Evolutionary conservation across 2,888 invertebrate genomes (phyloP), one percentile per base, ranked within the genome.

Genomic region (Zaprionus bogoriensis): DNA sequence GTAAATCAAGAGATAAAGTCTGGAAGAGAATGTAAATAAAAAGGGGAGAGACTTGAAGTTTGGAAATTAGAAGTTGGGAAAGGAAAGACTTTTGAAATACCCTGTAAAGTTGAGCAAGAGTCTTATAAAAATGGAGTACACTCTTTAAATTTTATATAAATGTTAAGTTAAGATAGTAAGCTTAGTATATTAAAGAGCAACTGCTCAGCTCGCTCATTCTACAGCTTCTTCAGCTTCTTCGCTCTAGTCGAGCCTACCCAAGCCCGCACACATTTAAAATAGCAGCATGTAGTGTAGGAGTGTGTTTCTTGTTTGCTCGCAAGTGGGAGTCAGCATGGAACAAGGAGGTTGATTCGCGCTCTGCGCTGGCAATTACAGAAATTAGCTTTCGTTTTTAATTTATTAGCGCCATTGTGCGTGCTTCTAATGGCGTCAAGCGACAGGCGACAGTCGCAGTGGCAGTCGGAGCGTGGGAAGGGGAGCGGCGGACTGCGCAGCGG

Each of bases 371-470:
- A 82, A 82, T 82, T 82, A 82, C 86, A 86, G 86, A 82, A 82
- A 82, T 82, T 82, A 82, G 86, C 84, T 86, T 86, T 83, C 81
- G 83, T 77, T 86, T 80, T 80, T 86, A 82, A 82, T 82, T 82
- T 82, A 82, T 82, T 82, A 82, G 68, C 74, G 70, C 77, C 74
- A 86, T 82, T 82, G 83, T 74, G 82, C 81, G 84, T 85, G 74
- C 74, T 58, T 52, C 79, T 85, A 80, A 80, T 82, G 85, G 85
- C 69, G 69, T 74, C 74, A 77, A 50, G 67, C 66, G 70, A 78
- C 72, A 70, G 53, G 61, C 75, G 78, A 67, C 66, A 55, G 44
- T 6, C 22, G 23, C 25, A 17, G 10, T 22, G 23, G 39, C 14
- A 41, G 12, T 5, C 51, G 28, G 41, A 10, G 2, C 27, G 2